Conservation (phyloP, 1,140 invertebrate species). For the Papilio machaon region DNA sequence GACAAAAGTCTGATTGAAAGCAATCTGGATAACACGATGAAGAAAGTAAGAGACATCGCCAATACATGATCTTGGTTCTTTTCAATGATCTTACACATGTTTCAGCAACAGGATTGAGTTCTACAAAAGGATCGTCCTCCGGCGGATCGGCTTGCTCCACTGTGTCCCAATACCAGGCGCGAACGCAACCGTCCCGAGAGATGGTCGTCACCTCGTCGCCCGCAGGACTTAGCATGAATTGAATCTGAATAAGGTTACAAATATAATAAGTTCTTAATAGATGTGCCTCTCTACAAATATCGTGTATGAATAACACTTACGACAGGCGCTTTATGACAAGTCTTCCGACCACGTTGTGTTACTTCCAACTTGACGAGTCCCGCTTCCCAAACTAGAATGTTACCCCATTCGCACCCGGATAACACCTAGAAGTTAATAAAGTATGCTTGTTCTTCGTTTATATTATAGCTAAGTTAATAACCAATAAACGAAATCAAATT, state of each 20-base stretch:
- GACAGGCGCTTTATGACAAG: slow-evolving; percentile 89
- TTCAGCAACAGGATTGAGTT: slow-evolving; percentile 93
- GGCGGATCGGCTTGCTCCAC: slow-evolving; percentile 91
- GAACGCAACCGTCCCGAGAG: slow-evolving; percentile 91
- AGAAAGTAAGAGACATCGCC: background rate
- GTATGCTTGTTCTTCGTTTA: background rate
- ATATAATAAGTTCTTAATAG: background rate
- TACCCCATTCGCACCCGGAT: slow-evolving; percentile 94
- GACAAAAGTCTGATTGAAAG: background rate
- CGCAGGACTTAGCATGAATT: slow-evolving; percentile 72
- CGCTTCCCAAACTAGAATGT: slow-evolving; percentile 94
- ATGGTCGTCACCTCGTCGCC: slow-evolving; percentile 83
- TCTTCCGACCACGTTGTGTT: slow-evolving; percentile 85
- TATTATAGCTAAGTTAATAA: background rate
- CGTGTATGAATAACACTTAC: slow-evolving; percentile 70
- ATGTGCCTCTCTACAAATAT: background rate
- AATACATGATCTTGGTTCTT: background rate
- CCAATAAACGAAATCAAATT: background rate
- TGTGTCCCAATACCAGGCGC: slow-evolving; percentile 93
- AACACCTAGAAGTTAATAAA: slow-evolving; percentile 82
- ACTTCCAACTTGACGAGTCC: slow-evolving; percentile 93
- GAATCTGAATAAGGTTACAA: slow-evolving; percentile 54
- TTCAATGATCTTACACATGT: slow-evolving; percentile 59
- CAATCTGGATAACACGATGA: background rate
- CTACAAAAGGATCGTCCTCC: slow-evolving; percentile 89